phyloP scores from a whole-genome alignment of 2,797 vertebrate genomes.

The Oophaga sylvatica region DNA sequence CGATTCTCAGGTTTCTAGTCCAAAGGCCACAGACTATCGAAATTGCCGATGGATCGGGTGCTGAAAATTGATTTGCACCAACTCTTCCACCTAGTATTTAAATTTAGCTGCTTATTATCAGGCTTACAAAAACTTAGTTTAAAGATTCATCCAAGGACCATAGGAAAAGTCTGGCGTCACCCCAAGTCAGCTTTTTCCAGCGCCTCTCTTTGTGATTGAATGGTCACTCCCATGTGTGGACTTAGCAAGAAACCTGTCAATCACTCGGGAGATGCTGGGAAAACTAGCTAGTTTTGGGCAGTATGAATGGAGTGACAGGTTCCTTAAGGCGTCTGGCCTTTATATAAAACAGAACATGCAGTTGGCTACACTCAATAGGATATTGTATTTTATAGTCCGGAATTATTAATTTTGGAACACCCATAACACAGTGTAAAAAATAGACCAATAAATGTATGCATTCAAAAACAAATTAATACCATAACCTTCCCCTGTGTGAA shows the following conservation, averaged over 20 bases:
- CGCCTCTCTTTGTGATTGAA: too few species aligned
- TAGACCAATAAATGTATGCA: slow-evolving; percentile 8
- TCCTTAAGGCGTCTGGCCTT: neutral
- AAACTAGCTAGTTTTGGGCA: too few species aligned
- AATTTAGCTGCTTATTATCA: neutral
- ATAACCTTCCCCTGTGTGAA: slow-evolving; percentile 21
- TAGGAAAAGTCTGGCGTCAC: too few species aligned
- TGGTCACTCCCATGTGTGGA: too few species aligned
- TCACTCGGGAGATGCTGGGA: too few species aligned
- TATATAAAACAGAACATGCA: neutral
- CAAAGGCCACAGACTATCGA: too few species aligned
- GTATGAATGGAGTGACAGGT: neutral
- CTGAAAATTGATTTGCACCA: too few species aligned
- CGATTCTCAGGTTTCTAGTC: too few species aligned
- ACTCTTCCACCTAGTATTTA: neutral
- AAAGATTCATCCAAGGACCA: too few species aligned
- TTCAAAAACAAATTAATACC: slow-evolving; percentile 32
- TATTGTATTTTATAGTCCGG: slow-evolving; percentile 8
- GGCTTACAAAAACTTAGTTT: neutral
- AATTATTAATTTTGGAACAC: slow-evolving; percentile 26
- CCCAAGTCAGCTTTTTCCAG: too few species aligned
- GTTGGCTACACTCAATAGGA: slow-evolving; percentile 6
- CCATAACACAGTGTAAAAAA: neutral
- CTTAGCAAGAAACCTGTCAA: too few species aligned
- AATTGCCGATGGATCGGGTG: too few species aligned